These are phyloP conservation scores for Amyelois transitella DNA, from an alignment of 1,140 invertebrate genomes.

Conservation along the genomic window DNA sequence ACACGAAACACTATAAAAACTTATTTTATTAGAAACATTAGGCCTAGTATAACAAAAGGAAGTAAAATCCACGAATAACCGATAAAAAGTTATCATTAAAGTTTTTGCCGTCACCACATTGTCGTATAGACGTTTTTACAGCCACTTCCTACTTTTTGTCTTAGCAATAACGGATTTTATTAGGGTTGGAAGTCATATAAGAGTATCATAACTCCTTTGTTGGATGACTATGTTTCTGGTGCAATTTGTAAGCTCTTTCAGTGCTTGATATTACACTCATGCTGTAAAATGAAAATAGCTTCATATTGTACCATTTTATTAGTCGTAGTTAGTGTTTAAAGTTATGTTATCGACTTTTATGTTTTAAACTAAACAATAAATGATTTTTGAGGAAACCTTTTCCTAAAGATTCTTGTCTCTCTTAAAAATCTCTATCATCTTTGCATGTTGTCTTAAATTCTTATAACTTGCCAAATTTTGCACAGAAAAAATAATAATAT, in stretches of 20 bases:
- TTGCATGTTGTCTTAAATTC: too few relatives aligned
- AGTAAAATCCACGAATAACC: conserved; percentile 32
- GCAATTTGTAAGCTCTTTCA: background rate
- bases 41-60: conserved; percentile 20
- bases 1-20: too few relatives aligned
- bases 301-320: conserved; percentile 33
- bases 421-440: too few relatives aligned
- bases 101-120: conserved; percentile 41
- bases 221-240: background rate
- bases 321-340: background rate
- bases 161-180: conserved; percentile 16
- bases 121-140: conserved; percentile 31
- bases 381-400: too few relatives aligned
- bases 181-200: conserved; percentile 9
- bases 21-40: background rate
- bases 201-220: conserved; percentile 2
- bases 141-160: conserved; percentile 14
- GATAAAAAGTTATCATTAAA: conserved; percentile 48
- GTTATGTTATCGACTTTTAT: background rate
- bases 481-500: too few relatives aligned
- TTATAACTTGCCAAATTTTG: too few relatives aligned
- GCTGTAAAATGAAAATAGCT: conserved; percentile 11
- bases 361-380: too few relatives aligned
- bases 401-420: too few relatives aligned
- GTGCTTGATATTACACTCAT: background rate